A percentile compares a stretch with the other conserved stretches of the same genome.
Evolutionary conservation across 2,888 invertebrate genomes (phyloP).

Genomic region (Miltochrista miniata): DNA sequence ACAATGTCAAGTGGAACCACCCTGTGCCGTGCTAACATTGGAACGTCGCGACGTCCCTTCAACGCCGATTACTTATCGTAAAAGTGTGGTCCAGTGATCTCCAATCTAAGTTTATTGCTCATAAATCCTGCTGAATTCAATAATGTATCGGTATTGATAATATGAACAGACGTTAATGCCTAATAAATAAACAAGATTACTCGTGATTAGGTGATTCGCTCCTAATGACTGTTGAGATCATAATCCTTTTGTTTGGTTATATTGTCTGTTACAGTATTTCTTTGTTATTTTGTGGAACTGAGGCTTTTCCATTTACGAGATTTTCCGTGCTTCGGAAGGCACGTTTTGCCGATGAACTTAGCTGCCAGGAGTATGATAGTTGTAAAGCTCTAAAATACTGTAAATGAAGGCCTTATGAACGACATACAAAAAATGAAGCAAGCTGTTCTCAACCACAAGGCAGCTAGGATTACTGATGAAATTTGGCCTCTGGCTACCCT

Average conservation of each 20-base stretch:
- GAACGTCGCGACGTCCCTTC: conserved; percentile 46
- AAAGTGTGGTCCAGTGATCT: conserved; percentile 76
- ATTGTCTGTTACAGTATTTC: conserved; percentile 6
- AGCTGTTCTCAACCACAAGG: too few relatives aligned
- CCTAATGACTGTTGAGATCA: conserved; percentile 11
- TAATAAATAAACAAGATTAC: conserved; percentile 26
- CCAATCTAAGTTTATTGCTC: conserved; percentile 76
- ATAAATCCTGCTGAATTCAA: conserved; percentile 70
- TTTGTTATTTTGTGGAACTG: not conserved
- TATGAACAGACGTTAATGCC: conserved; percentile 68
- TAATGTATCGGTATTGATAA: conserved; percentile 69
- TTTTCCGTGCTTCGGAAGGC: too few relatives aligned
- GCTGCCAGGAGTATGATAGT: too few relatives aligned
- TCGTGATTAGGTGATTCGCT: conserved; percentile 3
- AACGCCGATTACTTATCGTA: conserved; percentile 77
- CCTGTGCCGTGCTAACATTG: conserved; percentile 51
- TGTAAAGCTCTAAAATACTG: too few relatives aligned
- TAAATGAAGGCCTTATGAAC: too few relatives aligned
- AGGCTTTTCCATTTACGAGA: too few relatives aligned
- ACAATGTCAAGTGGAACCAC: conserved; percentile 51
- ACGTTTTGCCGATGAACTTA: too few relatives aligned
- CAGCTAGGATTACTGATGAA: too few relatives aligned
- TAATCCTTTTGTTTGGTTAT: conserved; percentile 16
- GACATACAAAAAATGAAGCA: too few relatives aligned
- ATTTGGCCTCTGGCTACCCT: too few relatives aligned